Percentiles rank a stretch among this genome's conserved stretches.
phyloP scores from a whole-genome alignment of 2,113 vertebrate species.

The Ascaphus truei region DNA sequence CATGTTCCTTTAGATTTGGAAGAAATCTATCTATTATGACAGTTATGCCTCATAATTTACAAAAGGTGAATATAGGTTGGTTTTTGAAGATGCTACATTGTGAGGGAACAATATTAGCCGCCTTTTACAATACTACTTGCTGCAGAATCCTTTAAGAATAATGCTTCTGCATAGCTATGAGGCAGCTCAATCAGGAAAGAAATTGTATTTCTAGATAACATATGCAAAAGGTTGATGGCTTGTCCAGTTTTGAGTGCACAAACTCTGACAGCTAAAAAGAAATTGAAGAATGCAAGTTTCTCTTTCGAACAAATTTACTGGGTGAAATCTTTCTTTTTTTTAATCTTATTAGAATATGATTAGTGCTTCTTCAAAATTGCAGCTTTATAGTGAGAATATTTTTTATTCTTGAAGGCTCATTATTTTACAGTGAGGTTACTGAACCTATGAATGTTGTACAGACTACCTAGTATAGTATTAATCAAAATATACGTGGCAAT shows the following conservation, averaged over 20 bases:
- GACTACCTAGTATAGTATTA: slow-evolving; percentile 74
- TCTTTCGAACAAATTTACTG: slow-evolving; percentile 71
- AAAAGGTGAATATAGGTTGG: slow-evolving; percentile 74
- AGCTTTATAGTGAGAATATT: slow-evolving; percentile 70
- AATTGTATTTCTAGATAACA: slow-evolving; percentile 77
- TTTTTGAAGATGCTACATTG: slow-evolving; percentile 65
- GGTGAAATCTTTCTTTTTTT: slow-evolving; percentile 61
- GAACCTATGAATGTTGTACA: slow-evolving; percentile 61
- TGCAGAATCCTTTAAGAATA: slow-evolving; percentile 70
- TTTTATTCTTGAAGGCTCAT: slow-evolving; percentile 88
- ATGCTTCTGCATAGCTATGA: slow-evolving; percentile 58
- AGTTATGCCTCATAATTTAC: slow-evolving; percentile 82
- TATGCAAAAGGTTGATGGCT: slow-evolving; percentile 68
- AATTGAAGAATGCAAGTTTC: slow-evolving; percentile 65
- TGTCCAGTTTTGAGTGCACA: slow-evolving; percentile 64
- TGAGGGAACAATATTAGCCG: slow-evolving; percentile 69
- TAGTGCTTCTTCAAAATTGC: slow-evolving; percentile 63
- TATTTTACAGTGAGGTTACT: slow-evolving; percentile 84
- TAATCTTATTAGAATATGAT: slow-evolving; percentile 80
- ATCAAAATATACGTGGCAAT: slow-evolving; percentile 83
- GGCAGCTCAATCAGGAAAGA: slow-evolving; percentile 60
- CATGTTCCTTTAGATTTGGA: slow-evolving; percentile 87
- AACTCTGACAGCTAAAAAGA: slow-evolving; percentile 72
- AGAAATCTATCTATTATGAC: slow-evolving; percentile 92
- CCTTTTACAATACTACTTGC: slow-evolving; percentile 59